Base-by-base conservation (phyloP, 2,113 vertebrate species). In the Rhipidura dahli region DNA sequence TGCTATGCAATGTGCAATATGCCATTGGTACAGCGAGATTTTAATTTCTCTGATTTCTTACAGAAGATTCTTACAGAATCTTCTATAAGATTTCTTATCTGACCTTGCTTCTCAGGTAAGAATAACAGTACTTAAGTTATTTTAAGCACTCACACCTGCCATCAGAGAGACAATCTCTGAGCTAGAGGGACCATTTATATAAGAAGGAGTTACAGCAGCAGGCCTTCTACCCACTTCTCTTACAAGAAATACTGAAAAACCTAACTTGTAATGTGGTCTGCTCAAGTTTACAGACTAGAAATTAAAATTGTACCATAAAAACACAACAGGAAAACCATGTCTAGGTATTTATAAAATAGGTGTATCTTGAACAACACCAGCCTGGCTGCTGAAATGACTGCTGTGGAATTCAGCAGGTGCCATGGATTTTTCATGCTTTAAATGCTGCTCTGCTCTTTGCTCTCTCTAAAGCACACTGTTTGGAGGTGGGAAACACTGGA, bases 321-420 rank as follows among this genome's bases (percentile, higher is more conserved):
- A 81, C 33, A 66, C 27, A 75, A n/a, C 24, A 79, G 56, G 77
- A 94, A 89, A 87, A 85, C 11, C 79, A 16, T 18, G 57, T 71
- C 45, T 75, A 45, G 77, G 84, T 83, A 82, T 44, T 68, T 90
- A 51, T 56, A 35, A 81, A 75, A 87, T 91, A 92, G 76, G 47
- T 83, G 23, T 66, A 23, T 91, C 45, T 95, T 92, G 65, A 75
- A 63, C 1, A 1, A 42, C 57, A 88, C 61, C 31, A 51, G 91
- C 69, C 90, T 40, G n/a, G 69, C 73, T 95, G 61, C 61, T 92
- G 71, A 81, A 91, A 60, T 40, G 40, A 50, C 73, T 93, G 68
- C 66, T 82, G 73, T 33, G 56, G 63, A 87, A 91, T 68, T 95
- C 70, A 57, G 83, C 94, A 80, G 78, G 90, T 88, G 79, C 83